Conservation (phyloP, 2,113 vertebrate genomes). For the Pardalotus punctatus region DNA sequence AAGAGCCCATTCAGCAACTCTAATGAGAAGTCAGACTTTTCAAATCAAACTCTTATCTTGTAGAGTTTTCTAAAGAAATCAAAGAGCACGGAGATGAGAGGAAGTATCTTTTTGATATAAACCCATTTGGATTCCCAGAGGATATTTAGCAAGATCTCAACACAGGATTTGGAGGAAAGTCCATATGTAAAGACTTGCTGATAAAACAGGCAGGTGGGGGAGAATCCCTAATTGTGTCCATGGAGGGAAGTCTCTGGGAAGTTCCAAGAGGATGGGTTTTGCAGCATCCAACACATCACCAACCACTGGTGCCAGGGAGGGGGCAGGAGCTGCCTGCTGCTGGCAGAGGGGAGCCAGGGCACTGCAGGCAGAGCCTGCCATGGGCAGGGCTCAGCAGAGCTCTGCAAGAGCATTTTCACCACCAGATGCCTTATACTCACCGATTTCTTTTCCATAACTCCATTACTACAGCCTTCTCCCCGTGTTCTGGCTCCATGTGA, state of each 20-base stretch:
- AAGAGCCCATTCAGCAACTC: background rate
- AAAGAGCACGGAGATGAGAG: background rate
- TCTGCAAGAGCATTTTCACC: no score
- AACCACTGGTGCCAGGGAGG: fast-evolving
- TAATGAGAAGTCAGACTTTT: background rate
- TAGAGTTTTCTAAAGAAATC: background rate
- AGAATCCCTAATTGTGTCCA: background rate
- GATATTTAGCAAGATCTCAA: background rate
- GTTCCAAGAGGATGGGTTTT: background rate
- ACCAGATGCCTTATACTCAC: background rate
- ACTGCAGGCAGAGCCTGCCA: background rate
- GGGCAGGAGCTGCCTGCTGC: background rate
- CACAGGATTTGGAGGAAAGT: background rate
- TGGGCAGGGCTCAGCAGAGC: background rate
- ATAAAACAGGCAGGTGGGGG: background rate
- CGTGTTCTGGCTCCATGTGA: background rate
- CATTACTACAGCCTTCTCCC: background rate
- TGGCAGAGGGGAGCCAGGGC: background rate
- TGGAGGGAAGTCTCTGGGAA: background rate
- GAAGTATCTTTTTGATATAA: background rate
- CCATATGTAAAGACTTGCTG: background rate
- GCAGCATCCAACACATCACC: background rate
- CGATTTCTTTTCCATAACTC: background rate
- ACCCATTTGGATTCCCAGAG: background rate
- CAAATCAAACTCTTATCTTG: background rate